These are phyloP conservation scores for Tanaodytes sp. DNA, from an alignment of 2,888 invertebrate genomes.

Conservation along the genomic window DNA sequence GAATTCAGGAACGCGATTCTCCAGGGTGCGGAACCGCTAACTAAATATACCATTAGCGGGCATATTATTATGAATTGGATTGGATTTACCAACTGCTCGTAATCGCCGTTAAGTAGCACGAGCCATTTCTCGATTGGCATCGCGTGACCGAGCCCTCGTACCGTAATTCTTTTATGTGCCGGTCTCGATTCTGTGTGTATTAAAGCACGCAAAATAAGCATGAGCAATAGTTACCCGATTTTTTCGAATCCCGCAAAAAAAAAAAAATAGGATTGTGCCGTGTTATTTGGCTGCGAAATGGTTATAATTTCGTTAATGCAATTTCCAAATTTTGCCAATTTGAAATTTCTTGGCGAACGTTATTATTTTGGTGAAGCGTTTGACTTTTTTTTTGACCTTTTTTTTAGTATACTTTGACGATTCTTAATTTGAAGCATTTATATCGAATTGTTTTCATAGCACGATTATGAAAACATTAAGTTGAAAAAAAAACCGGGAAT, in stretches of 20 bases:
- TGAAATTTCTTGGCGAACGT: no score
- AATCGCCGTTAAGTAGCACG: constrained; percentile 53
- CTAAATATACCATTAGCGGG: constrained; percentile 48
- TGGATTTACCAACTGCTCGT: constrained; percentile 47
- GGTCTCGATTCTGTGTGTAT: constrained; percentile 39
- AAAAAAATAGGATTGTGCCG: constrained; percentile 30
- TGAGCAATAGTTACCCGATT: constrained; percentile 39
- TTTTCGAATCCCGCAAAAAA: constrained; percentile 38
- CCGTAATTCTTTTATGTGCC: constrained; percentile 46
- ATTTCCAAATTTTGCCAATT: no score
- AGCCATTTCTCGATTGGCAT: constrained; percentile 65
- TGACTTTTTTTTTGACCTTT: no score
- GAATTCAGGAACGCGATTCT: constrained; percentile 46
- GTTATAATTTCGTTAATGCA: constrained; percentile 45
- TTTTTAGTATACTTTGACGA: no score
- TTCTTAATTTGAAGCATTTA: no score
- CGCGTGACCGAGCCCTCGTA: constrained; percentile 57
- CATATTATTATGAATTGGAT: constrained; percentile 49
- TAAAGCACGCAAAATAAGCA: constrained; percentile 47
- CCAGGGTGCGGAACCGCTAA: constrained; percentile 45
- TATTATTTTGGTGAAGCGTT: no score
- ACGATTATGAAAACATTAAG: no score
- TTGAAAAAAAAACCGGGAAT: no score
- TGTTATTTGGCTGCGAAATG: constrained; percentile 41
- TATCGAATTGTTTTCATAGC: no score